phyloP scores from a whole-genome alignment of 1,140 invertebrate species.

The Drosophila trapezifrons region DNA sequence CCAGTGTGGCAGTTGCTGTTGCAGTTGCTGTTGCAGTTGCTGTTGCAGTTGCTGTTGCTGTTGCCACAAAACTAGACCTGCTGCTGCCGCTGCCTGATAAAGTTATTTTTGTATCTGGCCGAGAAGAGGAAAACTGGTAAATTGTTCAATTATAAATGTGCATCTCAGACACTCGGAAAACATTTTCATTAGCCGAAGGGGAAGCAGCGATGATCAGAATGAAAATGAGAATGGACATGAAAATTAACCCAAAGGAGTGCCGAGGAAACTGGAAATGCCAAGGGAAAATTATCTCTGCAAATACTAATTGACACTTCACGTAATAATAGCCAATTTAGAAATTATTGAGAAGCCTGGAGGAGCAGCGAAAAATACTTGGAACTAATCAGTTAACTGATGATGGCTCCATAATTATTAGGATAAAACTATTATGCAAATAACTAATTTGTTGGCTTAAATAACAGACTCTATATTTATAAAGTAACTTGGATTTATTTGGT shows the following conservation, averaged over 20 bases:
- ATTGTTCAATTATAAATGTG: slow-evolving; percentile 82
- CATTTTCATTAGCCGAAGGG: slow-evolving; percentile 31
- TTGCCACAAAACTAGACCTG: not conserved
- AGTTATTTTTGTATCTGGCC: slow-evolving; percentile 63
- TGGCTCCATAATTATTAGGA: no score
- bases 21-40: slow-evolving; percentile 33
- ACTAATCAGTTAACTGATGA: not conserved
- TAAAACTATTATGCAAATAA: not conserved
- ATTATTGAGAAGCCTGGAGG: not conserved
- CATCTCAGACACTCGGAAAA: slow-evolving; percentile 26
- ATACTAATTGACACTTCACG: slow-evolving; percentile 24
- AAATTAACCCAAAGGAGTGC: slow-evolving; percentile 20
- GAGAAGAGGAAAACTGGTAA: slow-evolving; percentile 66
- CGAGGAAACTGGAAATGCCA: slow-evolving; percentile 15
- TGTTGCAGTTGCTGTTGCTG: not conserved
- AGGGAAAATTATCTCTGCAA: not conserved
- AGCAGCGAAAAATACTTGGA: not conserved
- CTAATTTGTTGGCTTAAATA: not conserved
- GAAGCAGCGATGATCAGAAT: slow-evolving; percentile 17
- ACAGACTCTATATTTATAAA: not conserved
- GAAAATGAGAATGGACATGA: slow-evolving; percentile 23
- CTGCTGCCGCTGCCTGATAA: slow-evolving; percentile 48
- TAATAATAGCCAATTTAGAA: slow-evolving; percentile 15
- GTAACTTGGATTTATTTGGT: no score
- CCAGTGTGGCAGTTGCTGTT: slow-evolving; percentile 50